phyloP scores from a whole-genome alignment of 35 echinoderm and acorn worm species.

The Acanthaster planci region DNA sequence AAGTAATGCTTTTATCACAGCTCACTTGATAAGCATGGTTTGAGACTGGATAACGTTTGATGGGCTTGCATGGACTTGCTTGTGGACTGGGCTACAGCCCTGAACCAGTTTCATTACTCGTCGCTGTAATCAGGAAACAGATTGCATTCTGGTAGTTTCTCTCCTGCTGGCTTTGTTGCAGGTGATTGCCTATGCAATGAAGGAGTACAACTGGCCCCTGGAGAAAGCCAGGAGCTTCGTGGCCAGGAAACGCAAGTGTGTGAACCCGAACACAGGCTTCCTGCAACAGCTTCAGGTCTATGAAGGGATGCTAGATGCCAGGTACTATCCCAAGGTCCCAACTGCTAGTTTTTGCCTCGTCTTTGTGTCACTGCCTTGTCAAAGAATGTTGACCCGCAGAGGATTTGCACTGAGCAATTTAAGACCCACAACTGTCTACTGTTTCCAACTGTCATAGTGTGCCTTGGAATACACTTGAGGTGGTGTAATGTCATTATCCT shows the following conservation, averaged over 20 bases:
- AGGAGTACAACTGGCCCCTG: conserved; percentile 80
- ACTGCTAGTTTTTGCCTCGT: too few species aligned
- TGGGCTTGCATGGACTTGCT: too few species aligned
- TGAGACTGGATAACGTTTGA: too few species aligned
- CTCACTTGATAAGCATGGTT: too few species aligned
- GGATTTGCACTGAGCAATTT: too few species aligned
- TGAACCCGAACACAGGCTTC: conserved; percentile 81
- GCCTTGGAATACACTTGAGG: background rate
- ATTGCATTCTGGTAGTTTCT: conserved; percentile 14
- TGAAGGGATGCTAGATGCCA: conserved; percentile 83
- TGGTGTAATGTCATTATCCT: background rate
- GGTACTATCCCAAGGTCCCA: conserved; percentile 35
- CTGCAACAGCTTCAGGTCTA: conserved; percentile 87
- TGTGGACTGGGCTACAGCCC: too few species aligned
- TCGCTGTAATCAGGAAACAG: too few species aligned
- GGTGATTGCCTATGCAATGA: conserved; percentile 96
- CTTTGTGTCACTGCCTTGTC: too few species aligned
- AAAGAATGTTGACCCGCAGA: too few species aligned
- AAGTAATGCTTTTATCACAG: too few species aligned
- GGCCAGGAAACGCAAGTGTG: conserved; percentile 49
- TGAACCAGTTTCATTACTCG: too few species aligned
- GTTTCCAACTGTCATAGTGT: background rate
- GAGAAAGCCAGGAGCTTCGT: conserved; percentile 61
- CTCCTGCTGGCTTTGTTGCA: conserved; percentile 9
- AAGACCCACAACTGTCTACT: too few species aligned